Conservation (phyloP, 1,140 invertebrate species). For the Papilio machaon region DNA sequence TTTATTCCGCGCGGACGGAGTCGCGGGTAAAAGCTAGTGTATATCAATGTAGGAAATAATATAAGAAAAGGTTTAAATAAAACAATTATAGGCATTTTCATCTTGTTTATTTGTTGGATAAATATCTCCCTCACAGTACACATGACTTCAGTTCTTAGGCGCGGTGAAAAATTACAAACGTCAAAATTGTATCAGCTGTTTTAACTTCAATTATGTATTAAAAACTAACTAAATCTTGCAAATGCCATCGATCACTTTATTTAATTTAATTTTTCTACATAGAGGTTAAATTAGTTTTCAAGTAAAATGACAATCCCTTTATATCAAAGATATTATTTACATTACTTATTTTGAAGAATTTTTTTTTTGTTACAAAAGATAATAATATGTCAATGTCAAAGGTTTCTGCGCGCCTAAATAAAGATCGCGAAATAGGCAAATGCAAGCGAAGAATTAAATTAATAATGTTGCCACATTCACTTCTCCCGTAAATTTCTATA, state of each 20-base stretch:
- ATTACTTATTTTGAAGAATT: not conserved
- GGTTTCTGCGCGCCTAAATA: not conserved
- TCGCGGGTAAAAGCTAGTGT: no score
- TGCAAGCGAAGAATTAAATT: not conserved
- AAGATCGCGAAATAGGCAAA: not conserved
- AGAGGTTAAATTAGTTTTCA: not conserved
- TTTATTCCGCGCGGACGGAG: no score
- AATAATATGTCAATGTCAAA: not conserved
- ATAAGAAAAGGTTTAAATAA: not conserved
- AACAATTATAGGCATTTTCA: slow-evolving; percentile 41
- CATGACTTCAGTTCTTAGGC: slow-evolving; percentile 51
- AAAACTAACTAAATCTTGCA: slow-evolving; percentile 19
- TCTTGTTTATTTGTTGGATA: slow-evolving; percentile 64
- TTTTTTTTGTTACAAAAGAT: not conserved
- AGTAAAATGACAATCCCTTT: not conserved
- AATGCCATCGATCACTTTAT: slow-evolving; percentile 7
- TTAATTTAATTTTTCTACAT: not conserved
- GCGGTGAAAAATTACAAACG: slow-evolving; percentile 67
- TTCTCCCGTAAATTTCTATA: not conserved
- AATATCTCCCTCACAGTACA: slow-evolving; percentile 59
- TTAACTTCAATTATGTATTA: slow-evolving; percentile 36
- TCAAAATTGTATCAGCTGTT: slow-evolving; percentile 47
- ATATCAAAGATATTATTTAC: not conserved
- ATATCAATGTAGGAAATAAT: no score
- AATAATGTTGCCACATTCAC: slow-evolving; percentile 1